A percentile compares a stretch with the other conserved stretches of the same genome.
Conservation (phyloP, 2,888 invertebrate genomes). For the Campopleginae sp. region DNA sequence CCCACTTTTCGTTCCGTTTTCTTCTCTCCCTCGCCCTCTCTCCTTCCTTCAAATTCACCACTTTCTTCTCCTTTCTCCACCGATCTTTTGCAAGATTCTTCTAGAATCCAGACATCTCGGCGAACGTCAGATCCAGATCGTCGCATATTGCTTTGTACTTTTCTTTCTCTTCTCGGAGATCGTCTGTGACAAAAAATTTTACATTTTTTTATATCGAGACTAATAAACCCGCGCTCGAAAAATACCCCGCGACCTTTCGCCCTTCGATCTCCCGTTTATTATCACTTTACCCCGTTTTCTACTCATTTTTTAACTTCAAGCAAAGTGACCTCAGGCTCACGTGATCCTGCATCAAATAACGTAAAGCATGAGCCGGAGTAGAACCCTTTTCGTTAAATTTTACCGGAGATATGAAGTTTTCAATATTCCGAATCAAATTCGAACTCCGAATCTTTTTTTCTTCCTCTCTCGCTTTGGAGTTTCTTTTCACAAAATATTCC, state of each 20-base stretch:
- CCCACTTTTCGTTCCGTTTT: not conserved
- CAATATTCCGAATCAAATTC: not conserved
- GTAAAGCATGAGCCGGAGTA: too few relatives aligned
- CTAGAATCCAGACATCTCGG: slow-evolving; percentile 90
- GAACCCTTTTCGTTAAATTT: too few relatives aligned
- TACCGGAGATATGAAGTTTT: too few relatives aligned
- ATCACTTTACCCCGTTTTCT: too few relatives aligned
- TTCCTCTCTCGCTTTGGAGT: not conserved
- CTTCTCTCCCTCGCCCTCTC: slow-evolving; percentile 26
- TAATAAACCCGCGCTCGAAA: too few relatives aligned
- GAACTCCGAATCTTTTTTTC: not conserved
- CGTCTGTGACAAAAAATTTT: slow-evolving; percentile 84
- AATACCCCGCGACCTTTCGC: too few relatives aligned
- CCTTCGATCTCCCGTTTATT: too few relatives aligned
- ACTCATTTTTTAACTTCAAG: too few relatives aligned
- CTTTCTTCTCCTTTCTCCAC: slow-evolving; percentile 25
- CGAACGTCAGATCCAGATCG: slow-evolving; percentile 91
- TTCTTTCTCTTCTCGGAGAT: slow-evolving; percentile 89
- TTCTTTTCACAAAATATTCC: not conserved
- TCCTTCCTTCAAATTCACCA: slow-evolving; percentile 6
- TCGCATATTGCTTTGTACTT: slow-evolving; percentile 92
- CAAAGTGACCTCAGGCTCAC: too few relatives aligned
- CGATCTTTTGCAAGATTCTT: slow-evolving; percentile 1
- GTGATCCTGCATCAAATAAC: too few relatives aligned
- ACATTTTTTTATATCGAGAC: not conserved